Evolutionary conservation across 2,888 invertebrate genomes (phyloP), one percentile per base, ranked within the genome.

Genomic region (Carabus problematicus): DNA sequence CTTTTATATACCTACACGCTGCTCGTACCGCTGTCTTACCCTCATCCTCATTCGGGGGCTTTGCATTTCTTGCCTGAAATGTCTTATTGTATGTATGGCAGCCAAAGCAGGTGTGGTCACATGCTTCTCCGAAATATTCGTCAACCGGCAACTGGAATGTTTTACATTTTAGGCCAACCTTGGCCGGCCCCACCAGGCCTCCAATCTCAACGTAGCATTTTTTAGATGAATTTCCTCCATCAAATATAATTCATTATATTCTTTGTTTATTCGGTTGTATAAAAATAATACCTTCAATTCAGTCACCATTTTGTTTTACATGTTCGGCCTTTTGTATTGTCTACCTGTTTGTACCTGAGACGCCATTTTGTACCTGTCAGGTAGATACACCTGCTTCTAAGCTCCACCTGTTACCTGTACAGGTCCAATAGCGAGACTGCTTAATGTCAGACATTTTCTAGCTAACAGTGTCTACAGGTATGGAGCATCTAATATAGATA

Each of bases 41-140:
- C 64, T 49, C n/a, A 47, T 19, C 56, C 61, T 62, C 69, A 29
- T 29, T 6, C 29, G 6, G 29, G 39, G 47, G 49, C 16, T 42
- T 45, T 64, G 19, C 29, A 16, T 45, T 16, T 40, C 16, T 16
- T 58, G 49, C 47, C 45, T 16, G 9, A 39, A 52, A 63, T 64
- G 64, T 64, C 64, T 64, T 64, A 56, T 64, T 64, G 64, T 64
- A 64, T 52, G 40, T 29, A 29, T 55, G 62, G 55, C 29, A 29
- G 29, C 3, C 29, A 69, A 59, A 59, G 66, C 69, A 69, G 69
- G 69, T 69, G 69, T 62, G 69, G 69, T 60, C 60, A 60, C 60
- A 67, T 60, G 67, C 54, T 67, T 67, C 67, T 55, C 60, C 40
- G 67, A 59, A 45, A 41, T 29, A 29, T 42, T 58, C 67, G 60